phyloP scores from a whole-genome alignment of 1,140 invertebrate species.

The Lepidurus apus region DNA sequence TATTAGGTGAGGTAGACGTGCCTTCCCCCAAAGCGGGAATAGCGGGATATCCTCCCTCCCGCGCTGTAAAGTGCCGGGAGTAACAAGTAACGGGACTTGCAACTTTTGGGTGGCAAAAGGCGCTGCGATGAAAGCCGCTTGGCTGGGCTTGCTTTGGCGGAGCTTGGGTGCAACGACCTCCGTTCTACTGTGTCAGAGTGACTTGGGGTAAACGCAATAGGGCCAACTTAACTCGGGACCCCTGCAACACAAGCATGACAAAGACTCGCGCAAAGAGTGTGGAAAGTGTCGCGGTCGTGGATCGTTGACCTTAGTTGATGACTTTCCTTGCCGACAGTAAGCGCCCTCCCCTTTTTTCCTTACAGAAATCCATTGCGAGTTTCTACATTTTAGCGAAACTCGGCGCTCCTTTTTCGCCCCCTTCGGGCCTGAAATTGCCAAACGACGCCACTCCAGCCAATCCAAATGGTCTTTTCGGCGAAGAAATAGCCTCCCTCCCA shows the following conservation, averaged over 20 bases:
- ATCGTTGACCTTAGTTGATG: background rate
- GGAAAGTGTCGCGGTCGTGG: background rate
- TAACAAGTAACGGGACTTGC: constrained; percentile 18
- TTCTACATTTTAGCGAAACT: too few species aligned
- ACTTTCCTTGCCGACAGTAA: background rate
- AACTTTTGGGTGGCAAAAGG: background rate
- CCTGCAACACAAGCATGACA: background rate
- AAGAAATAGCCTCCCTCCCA: background rate
- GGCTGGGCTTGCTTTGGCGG: background rate
- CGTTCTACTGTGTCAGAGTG: background rate
- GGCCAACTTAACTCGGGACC: background rate
- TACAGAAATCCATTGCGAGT: background rate
- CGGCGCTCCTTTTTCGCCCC: too few species aligned
- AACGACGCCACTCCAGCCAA: too few species aligned
- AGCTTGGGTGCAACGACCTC: constrained; percentile 14
- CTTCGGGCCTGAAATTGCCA: too few species aligned
- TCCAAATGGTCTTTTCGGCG: background rate
- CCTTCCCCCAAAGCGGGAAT: background rate
- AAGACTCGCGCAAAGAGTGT: background rate
- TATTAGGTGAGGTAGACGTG: constrained; percentile 18
- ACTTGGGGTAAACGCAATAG: background rate
- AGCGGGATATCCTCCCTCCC: constrained; percentile 11
- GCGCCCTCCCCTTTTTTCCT: background rate
- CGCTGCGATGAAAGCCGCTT: background rate
- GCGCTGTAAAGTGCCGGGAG: background rate